Conservation (phyloP, 2,113 vertebrate genomes). For the Ageneiosus marmoratus region DNA sequence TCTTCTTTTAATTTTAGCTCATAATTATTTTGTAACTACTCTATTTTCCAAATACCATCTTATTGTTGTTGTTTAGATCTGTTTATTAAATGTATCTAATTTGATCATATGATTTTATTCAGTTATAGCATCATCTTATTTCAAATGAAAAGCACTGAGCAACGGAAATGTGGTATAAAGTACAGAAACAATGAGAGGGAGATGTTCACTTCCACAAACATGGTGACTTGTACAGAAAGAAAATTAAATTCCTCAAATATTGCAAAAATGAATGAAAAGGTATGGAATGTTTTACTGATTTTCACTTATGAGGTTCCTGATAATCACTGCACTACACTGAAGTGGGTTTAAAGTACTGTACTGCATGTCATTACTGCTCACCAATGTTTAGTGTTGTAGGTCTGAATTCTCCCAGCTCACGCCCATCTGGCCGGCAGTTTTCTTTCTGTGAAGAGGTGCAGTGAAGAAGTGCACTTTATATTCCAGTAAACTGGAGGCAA, state of each 20-base stretch:
- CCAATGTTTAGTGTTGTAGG: slow-evolving; percentile 95
- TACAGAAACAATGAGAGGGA: not conserved
- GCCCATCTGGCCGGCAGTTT: slow-evolving; percentile 93
- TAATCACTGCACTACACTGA: not conserved
- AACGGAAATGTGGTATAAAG: not conserved
- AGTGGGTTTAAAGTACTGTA: not conserved
- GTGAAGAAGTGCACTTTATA: not conserved
- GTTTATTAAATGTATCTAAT: not conserved
- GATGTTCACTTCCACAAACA: not conserved
- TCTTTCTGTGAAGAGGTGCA: slow-evolving; percentile 80
- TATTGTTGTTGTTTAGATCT: not conserved
- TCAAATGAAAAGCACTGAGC: not conserved
- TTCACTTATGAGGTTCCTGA: not conserved
- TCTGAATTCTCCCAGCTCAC: slow-evolving; percentile 91
- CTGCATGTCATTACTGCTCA: slow-evolving; percentile 60
- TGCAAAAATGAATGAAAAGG: not conserved
- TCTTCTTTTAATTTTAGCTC: not conserved
- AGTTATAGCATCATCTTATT: too few relatives aligned
- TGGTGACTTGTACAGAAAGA: not conserved
- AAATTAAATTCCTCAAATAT: not conserved
- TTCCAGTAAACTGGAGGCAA: not conserved
- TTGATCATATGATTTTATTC: too few relatives aligned
- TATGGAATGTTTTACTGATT: not conserved
- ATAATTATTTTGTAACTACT: not conserved
- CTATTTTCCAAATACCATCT: not conserved